Percentiles rank a stretch among this genome's conserved stretches.
Conservation (phyloP, 2,888 invertebrate genomes). For the Ophion ellenae region DNA sequence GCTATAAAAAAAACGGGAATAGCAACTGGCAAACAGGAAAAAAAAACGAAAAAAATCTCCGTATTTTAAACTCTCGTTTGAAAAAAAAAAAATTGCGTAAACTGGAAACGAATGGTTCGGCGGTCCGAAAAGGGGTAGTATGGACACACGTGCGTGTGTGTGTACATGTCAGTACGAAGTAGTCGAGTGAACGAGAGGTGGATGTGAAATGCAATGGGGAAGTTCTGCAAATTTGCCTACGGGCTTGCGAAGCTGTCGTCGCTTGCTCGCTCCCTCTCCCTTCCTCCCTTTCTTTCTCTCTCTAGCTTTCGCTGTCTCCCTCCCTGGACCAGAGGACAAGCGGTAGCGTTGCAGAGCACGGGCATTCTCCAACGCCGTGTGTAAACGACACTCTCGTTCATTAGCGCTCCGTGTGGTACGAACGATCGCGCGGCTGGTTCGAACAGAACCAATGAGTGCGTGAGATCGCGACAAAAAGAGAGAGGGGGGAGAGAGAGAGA, state of each 20-base stretch:
- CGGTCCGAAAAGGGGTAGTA: background rate
- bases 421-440: slow-evolving; percentile 56
- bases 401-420: slow-evolving; percentile 75
- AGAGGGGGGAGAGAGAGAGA: slow-evolving; percentile 19
- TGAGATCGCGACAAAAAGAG: background rate
- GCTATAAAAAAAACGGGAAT: background rate
- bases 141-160: background rate
- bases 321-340: slow-evolving; percentile 8
- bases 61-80: slow-evolving; percentile 2
- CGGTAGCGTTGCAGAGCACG: slow-evolving; percentile 42
- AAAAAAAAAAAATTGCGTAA: slow-evolving; percentile 8
- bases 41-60: background rate
- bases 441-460: slow-evolving; percentile 13
- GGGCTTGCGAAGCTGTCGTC: slow-evolving; percentile 25
- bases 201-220: slow-evolving; percentile 40
- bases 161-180: slow-evolving; percentile 14
- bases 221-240: slow-evolving; percentile 56
- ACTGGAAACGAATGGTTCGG: slow-evolving; percentile 42
- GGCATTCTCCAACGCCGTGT: slow-evolving; percentile 63
- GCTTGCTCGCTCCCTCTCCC: slow-evolving; percentile 32
- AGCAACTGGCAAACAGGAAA: background rate
- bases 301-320: slow-evolving; percentile 46
- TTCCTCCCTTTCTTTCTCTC: slow-evolving; percentile 27
- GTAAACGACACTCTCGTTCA: slow-evolving; percentile 78
- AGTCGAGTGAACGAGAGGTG: slow-evolving; percentile 1